phyloP scores from a whole-genome alignment of 2,113 vertebrate genomes.

The Scophthalmus maximus region DNA sequence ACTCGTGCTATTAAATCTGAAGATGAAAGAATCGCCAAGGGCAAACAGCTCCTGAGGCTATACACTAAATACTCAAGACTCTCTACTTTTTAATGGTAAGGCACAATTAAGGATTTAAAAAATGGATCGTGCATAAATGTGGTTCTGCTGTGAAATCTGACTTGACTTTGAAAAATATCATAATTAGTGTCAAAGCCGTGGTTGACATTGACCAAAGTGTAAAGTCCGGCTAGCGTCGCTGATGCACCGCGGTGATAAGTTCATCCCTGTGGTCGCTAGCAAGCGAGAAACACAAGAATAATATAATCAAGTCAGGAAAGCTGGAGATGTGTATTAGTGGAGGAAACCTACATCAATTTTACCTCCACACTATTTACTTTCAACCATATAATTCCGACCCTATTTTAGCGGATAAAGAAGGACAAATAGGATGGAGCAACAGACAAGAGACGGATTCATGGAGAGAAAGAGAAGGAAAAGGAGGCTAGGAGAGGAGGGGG shows the following conservation, averaged over 20 bases:
- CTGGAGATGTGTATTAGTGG: slow-evolving; percentile 8
- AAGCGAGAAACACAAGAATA: slow-evolving; percentile 13
- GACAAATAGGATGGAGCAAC: slow-evolving; percentile 59
- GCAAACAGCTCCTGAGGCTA: slow-evolving; percentile 68
- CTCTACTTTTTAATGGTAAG: slow-evolving; percentile 51
- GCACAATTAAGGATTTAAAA: slow-evolving; percentile 71
- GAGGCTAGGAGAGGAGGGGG: slow-evolving; percentile 13
- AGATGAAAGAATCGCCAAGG: slow-evolving; percentile 75
- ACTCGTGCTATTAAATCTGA: slow-evolving; percentile 68
- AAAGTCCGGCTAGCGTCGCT: slow-evolving; percentile 42
- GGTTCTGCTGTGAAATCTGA: slow-evolving; percentile 47
- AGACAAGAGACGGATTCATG: slow-evolving; percentile 28
- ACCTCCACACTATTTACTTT: slow-evolving; percentile 53
- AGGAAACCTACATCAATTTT: slow-evolving; percentile 44
- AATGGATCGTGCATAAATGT: slow-evolving; percentile 54
- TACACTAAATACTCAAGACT: slow-evolving; percentile 54
- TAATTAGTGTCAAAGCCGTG: slow-evolving; percentile 63
- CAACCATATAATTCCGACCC: slow-evolving; percentile 53
- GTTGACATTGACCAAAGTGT: slow-evolving; percentile 52
- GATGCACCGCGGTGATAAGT: slow-evolving; percentile 31
- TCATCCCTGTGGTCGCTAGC: slow-evolving; percentile 33
- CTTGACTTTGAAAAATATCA: slow-evolving; percentile 68
- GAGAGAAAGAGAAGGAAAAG: slow-evolving; percentile 21
- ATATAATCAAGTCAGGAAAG: slow-evolving; percentile 23
- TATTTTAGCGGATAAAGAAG: slow-evolving; percentile 57